Conservation (phyloP, 2,113 vertebrate species). For the Cervus canadensis region DNA sequence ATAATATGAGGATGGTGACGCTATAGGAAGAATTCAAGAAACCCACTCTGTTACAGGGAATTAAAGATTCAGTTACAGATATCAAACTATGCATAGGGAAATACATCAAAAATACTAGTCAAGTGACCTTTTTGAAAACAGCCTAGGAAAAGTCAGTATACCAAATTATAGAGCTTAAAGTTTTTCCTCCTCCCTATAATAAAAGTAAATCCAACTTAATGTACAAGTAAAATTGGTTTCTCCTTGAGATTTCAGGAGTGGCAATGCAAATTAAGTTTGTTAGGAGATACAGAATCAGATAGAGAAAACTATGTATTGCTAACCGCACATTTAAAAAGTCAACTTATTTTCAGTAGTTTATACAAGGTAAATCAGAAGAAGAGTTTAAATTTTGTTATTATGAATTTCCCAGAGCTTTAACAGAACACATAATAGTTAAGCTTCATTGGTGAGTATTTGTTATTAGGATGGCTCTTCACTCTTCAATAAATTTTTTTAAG, state of each 20-base stretch:
- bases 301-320: not conserved
- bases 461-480: not conserved
- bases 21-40: slow-evolving; percentile 34
- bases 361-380: not conserved
- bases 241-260: not conserved
- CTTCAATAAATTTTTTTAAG: slow-evolving; percentile 15
- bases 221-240: not conserved
- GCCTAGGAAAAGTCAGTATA: not conserved
- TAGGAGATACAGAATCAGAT: not conserved
- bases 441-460: not conserved
- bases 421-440: not conserved
- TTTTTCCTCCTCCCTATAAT: not conserved
- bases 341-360: not conserved
- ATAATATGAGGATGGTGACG: slow-evolving; percentile 46
- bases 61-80: slow-evolving; percentile 58
- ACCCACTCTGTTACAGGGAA: slow-evolving; percentile 52
- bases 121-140: slow-evolving; percentile 52
- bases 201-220: slow-evolving; percentile 35
- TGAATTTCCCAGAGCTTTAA: not conserved
- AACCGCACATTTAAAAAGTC: slow-evolving; percentile 24
- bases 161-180: slow-evolving; percentile 6
- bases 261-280: not conserved
- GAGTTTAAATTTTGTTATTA: not conserved
- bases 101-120: slow-evolving; percentile 42
- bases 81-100: not conserved